Evolutionary conservation across 2,888 invertebrate species (phyloP), one percentile per base, ranked within the genome.

Genomic region (Notodonta ziczac): DNA sequence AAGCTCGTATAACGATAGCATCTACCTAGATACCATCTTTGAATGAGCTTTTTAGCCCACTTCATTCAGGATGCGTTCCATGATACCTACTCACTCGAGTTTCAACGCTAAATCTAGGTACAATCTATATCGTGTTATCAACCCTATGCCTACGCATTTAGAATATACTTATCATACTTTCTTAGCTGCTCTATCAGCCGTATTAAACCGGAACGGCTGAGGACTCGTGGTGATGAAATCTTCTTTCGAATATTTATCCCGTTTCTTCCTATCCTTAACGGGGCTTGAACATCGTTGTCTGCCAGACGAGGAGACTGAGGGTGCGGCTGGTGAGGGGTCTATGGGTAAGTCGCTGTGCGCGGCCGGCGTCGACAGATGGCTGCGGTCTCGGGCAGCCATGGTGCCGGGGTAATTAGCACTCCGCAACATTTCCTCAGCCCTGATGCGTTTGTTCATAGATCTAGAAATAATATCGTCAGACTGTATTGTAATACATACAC

Each of bases 381-480:
- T 93, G 9, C 91, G 86, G 71, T 96, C 96, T 40, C 96, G 89
- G 59, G 95, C 91, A 0, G 95, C 96, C 96, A 96, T 96, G 1
- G 95, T 95, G 0, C 96, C 96, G 0, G 96, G 96, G 62, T 95
- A 88, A 46, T 95, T 95, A 0, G 96, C 94, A 1, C 94, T 94
- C 65, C 94, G 95, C 58, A 96, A 84, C 93, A 96, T 90, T 84
- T 96, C 96, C 72, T 96, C 96, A 0, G 96, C 95, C 62, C 96
- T 91, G 48, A 96, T 95, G 76, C 95, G 95, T 72, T 95, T 95
- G 76, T 96, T 96, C 74, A 96, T 90, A 16, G 94, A 91, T 69
- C 96, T 95, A 62, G 40, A 73, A 50, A 12, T 6, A 48, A 48
- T 69, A 40, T 69, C 35, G 81, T 24, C 24, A 24, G 24, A 24